Percentiles rank a stretch among this genome's conserved stretches.
phyloP scores from a whole-genome alignment of 2,888 invertebrate species.

The Entomobrya multifasciata region DNA sequence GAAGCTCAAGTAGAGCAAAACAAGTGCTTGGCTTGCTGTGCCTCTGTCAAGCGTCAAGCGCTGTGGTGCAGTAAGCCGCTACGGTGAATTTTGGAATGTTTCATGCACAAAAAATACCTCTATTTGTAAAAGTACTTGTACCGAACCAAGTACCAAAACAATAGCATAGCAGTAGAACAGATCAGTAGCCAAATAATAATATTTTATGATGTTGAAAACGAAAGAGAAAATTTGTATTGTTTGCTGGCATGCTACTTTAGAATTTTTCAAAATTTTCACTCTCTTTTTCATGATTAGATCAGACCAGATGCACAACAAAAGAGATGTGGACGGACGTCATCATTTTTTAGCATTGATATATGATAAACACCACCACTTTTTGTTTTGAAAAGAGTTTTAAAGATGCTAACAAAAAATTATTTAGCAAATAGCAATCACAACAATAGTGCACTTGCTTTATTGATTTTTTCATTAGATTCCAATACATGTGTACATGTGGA shows the following conservation, averaged over 20 bases:
- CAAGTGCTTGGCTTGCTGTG: too few relatives aligned
- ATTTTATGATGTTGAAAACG: neutral
- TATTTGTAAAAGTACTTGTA: neutral
- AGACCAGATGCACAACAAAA: too few relatives aligned
- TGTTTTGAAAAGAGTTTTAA: too few relatives aligned
- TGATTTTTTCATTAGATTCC: neutral
- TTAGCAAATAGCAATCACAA: neutral
- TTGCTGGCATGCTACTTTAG: neutral
- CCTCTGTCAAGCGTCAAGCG: neutral
- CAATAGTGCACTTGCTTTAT: conserved; percentile 11
- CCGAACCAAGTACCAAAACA: neutral
- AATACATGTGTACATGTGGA: neutral
- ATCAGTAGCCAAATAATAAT: too few relatives aligned
- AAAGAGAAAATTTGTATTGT: neutral
- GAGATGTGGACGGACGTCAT: neutral
- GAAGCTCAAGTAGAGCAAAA: conserved; percentile 38
- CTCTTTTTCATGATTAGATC: neutral
- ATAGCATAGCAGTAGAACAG: too few relatives aligned
- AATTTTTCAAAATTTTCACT: neutral
- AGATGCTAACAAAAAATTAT: neutral
- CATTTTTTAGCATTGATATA: neutral
- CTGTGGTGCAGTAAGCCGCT: neutral
- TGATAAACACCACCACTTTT: neutral
- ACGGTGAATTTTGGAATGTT: neutral
- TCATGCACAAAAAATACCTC: neutral